Evolutionary conservation across 53 echinoderm and acorn worm species (phyloP).

Genomic region (Echinarachnius parma): DNA sequence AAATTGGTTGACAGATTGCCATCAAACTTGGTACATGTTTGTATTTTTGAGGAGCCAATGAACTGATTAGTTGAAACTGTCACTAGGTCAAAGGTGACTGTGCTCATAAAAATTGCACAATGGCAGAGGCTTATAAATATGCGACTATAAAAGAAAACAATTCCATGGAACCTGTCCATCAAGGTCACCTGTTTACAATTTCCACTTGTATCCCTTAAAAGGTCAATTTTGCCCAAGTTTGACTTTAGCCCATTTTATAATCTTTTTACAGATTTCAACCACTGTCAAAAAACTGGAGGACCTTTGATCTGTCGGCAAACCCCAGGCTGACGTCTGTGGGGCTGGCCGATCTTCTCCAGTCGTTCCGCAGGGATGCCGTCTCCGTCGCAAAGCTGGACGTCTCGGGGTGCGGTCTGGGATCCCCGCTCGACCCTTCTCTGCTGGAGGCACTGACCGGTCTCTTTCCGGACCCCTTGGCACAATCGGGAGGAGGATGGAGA

Average conservation of each 20-base stretch:
- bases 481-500: background rate
- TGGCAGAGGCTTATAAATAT: no score
- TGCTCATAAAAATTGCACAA: no score
- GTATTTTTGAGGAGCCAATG: no score
- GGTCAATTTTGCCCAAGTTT: no score
- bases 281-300: constrained; percentile 48
- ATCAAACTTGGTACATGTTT: no score
- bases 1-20: no score
- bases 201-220: no score
- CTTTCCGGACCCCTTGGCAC: constrained; percentile 19
- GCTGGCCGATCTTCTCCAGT: constrained; percentile 53
- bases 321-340: constrained; percentile 55
- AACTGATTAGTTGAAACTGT: no score
- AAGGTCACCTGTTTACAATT: no score
- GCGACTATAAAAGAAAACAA: no score
- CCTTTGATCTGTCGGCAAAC: constrained; percentile 72
- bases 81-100: no score
- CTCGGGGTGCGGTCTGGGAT: constrained; percentile 63
- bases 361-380: constrained; percentile 19
- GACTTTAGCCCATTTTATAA: background rate
- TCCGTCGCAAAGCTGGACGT: constrained; percentile 56
- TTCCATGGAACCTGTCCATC: no score
- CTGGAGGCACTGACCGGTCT: constrained; percentile 39
- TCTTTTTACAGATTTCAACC: constrained; percentile 60
- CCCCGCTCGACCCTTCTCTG: constrained; percentile 56